A percentile compares a stretch with the other conserved stretches of the same genome.
Evolutionary conservation across 53 echinoderm and acorn worm genomes (phyloP).

Genomic region (Actinopyga echinites): DNA sequence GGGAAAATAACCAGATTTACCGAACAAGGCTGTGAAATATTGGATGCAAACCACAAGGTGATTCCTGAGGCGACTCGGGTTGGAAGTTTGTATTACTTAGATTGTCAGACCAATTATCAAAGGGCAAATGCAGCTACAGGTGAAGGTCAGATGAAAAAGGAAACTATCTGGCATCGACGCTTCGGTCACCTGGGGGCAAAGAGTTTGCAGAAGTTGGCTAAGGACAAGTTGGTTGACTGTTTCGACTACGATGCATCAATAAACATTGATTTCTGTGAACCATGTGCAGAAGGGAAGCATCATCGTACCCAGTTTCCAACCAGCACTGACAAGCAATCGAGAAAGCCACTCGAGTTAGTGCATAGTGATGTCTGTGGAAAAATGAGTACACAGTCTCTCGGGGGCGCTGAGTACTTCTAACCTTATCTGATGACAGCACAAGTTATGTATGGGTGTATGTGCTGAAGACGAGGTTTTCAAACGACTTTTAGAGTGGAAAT

Average conservation of each 20-base stretch:
- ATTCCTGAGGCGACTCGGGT: slow-evolving; percentile 2
- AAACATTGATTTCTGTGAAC: slow-evolving; percentile 20
- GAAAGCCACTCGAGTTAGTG: background rate
- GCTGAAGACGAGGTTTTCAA: background rate
- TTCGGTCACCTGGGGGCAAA: background rate
- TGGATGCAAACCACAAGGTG: background rate
- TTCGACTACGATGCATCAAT: slow-evolving; percentile 8
- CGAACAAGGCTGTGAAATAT: background rate
- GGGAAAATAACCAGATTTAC: slow-evolving; percentile 9
- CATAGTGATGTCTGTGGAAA: slow-evolving; percentile 16
- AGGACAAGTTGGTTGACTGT: slow-evolving; percentile 10
- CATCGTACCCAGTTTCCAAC: background rate
- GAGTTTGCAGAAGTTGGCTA: background rate
- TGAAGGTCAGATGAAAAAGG: background rate
- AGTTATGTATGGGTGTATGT: slow-evolving; percentile 1
- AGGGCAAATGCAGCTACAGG: background rate
- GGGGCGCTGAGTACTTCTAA: slow-evolving; percentile 11
- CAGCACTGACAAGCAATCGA: background rate
- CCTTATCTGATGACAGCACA: background rate
- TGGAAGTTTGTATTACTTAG: background rate
- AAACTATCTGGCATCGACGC: background rate
- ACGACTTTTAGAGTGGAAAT: background rate
- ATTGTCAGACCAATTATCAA: background rate
- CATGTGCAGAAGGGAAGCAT: background rate
- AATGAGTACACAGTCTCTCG: background rate